Evolutionary conservation across 1,140 invertebrate species (phyloP).

Genomic region (Zophobas morio): DNA sequence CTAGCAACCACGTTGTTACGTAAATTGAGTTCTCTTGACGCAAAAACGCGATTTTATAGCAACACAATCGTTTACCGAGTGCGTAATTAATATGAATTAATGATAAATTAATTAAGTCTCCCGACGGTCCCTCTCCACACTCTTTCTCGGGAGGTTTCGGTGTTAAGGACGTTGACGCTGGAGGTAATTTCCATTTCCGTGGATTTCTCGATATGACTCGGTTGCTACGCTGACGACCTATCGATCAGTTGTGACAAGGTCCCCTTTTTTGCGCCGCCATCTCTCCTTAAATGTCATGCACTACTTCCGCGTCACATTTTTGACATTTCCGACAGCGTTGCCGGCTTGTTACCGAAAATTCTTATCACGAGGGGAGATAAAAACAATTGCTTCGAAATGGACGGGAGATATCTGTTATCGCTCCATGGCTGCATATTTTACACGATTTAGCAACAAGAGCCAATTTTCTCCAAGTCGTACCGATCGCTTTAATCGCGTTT

Average conservation of each 20-base stretch:
- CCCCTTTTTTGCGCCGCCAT: conserved; percentile 23
- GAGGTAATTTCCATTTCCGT: conserved; percentile 17
- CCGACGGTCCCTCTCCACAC: background rate
- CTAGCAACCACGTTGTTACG: too few species aligned
- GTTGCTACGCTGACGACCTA: conserved; percentile 26
- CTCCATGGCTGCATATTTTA: conserved; percentile 14
- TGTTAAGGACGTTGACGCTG: conserved; percentile 7
- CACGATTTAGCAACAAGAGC: conserved; percentile 27
- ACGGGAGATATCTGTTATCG: conserved; percentile 26
- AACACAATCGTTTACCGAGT: too few species aligned
- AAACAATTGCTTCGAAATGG: conserved; percentile 34
- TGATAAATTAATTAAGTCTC: too few species aligned
- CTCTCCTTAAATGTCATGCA: background rate
- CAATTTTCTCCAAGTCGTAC: conserved; percentile 6
- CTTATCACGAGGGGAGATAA: conserved; percentile 28
- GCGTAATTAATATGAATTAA: too few species aligned
- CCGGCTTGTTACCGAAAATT: background rate
- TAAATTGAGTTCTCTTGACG: too few species aligned
- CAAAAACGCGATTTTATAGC: too few species aligned
- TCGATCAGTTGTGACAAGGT: conserved; percentile 11
- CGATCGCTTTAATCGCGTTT: conserved; percentile 17
- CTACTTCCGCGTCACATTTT: too few species aligned
- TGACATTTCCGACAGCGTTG: background rate
- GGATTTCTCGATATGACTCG: conserved; percentile 23
- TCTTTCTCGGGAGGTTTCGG: background rate